These are phyloP conservation scores for Podocnemis expansa DNA, from an alignment of 2,113 vertebrate genomes.

Conservation along the genomic window DNA sequence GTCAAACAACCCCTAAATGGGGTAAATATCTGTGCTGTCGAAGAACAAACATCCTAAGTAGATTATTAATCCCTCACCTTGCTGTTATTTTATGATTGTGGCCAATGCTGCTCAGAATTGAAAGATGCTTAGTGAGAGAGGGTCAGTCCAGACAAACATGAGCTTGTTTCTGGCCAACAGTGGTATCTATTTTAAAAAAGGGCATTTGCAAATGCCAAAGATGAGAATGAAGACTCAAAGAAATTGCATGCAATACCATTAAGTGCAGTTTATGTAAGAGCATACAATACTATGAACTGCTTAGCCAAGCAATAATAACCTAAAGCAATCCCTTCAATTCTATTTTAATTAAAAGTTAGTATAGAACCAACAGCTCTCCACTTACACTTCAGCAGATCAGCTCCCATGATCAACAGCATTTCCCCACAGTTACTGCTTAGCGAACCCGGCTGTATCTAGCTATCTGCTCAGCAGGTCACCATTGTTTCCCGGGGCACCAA, in stretches of 20 bases:
- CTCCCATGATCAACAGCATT: not conserved
- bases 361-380: not conserved
- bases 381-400: not conserved
- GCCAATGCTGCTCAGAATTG: not conserved
- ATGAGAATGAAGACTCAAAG: not conserved
- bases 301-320: not conserved
- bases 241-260: not conserved
- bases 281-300: not conserved
- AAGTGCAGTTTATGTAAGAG: not conserved
- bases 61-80: not conserved
- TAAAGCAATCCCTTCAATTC: not conserved
- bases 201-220: not conserved
- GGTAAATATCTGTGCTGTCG: not conserved
- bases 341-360: conserved; percentile 7
- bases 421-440: not conserved
- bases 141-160: not conserved
- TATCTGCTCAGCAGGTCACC: not conserved
- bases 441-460: not conserved
- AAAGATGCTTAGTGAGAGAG: not conserved
- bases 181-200: not conserved
- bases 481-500: fast-evolving
- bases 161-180: conserved; percentile 8
- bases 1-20: not conserved
- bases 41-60: not conserved
- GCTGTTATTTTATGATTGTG: not conserved